These are phyloP conservation scores for Xerus rutilus DNA, from an alignment of 2,797 vertebrate species.

Conservation along the genomic window DNA sequence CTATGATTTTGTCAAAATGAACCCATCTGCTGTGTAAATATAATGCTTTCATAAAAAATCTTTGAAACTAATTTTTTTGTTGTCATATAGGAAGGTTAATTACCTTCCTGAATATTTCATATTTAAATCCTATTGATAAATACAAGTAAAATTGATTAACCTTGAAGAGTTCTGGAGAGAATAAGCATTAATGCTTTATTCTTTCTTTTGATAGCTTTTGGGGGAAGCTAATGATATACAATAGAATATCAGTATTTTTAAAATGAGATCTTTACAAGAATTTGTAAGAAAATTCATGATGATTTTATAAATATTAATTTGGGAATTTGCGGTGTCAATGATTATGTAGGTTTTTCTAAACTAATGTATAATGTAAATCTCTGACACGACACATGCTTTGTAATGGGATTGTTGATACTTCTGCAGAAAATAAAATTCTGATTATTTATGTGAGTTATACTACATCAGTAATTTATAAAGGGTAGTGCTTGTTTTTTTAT, in stretches of 20 bases:
- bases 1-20: no score
- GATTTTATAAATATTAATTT: constrained; percentile 69
- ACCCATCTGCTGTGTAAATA: no score
- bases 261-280: constrained; percentile 32
- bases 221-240: background rate
- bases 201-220: constrained; percentile 30
- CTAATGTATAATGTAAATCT: constrained; percentile 6
- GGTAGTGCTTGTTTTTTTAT: no score
- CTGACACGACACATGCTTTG: constrained; percentile 36
- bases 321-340: constrained; percentile 60
- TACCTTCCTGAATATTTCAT: background rate
- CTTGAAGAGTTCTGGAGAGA: constrained; percentile 25
- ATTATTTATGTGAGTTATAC: background rate
- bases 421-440: constrained; percentile 48
- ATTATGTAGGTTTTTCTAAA: constrained; percentile 76
- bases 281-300: background rate
- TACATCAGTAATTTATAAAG: background rate
- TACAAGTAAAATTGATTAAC: background rate
- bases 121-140: constrained; percentile 26
- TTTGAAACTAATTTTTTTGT: constrained; percentile 15
- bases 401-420: constrained; percentile 39
- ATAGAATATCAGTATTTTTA: constrained; percentile 22
- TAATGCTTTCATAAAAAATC: background rate
- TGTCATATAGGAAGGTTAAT: constrained; percentile 25
- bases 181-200: background rate